Conservation (phyloP, 1,140 invertebrate species). For the Diorhabda elongata region DNA sequence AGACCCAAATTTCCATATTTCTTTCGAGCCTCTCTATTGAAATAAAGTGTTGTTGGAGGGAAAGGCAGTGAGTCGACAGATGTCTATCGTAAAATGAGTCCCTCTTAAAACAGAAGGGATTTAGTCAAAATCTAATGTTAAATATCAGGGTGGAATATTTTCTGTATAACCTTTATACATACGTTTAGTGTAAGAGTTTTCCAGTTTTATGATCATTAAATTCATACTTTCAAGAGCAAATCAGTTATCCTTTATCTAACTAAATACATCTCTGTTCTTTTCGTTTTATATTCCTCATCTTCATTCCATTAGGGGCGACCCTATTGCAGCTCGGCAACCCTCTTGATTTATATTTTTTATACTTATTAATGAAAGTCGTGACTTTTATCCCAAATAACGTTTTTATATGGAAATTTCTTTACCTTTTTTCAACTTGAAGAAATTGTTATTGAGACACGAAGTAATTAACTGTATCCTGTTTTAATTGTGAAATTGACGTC, state of each 20-base stretch:
- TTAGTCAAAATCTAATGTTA: too few species aligned
- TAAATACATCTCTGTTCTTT: neutral
- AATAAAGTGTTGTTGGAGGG: too few species aligned
- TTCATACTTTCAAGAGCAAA: too few species aligned
- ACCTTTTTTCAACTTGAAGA: neutral
- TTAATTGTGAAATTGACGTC: neutral
- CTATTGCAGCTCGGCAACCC: neutral
- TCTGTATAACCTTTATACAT: too few species aligned
- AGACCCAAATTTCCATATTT: too few species aligned
- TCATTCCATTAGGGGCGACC: constrained; percentile 1
- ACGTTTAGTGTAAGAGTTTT: too few species aligned
- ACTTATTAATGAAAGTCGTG: neutral
- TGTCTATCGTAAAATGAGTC: too few species aligned
- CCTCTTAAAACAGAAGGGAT: too few species aligned
- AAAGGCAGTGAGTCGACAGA: too few species aligned
- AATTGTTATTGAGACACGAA: neutral
- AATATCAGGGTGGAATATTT: too few species aligned
- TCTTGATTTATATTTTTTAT: constrained; percentile 3
- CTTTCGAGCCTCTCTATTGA: too few species aligned
- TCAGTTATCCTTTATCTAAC: neutral
- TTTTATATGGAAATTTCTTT: constrained; percentile 1
- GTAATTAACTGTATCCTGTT: neutral
- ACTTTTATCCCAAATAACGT: constrained; percentile 2
- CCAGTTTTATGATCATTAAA: too few species aligned
- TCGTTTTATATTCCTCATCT: constrained; percentile 2